A percentile compares a stretch with the other conserved stretches of the same genome.
These are phyloP conservation scores for Tholera decimalis DNA, from an alignment of 2,888 invertebrate species.

Conservation along the genomic window DNA sequence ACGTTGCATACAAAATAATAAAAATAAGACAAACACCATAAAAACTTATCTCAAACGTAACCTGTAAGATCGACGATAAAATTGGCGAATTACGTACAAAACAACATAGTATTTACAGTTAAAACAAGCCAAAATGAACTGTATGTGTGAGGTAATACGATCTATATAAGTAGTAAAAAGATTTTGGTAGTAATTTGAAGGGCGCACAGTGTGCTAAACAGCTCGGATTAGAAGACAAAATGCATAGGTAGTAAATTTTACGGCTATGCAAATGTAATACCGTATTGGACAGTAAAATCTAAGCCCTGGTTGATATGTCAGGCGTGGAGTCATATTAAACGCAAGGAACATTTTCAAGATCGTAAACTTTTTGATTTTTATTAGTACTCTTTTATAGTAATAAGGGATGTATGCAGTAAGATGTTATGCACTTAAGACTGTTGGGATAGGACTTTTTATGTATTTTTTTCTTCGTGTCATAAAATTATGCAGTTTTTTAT, in stretches of 20 bases:
- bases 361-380: conserved; percentile 67
- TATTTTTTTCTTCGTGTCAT: conserved; percentile 25
- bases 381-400: conserved; percentile 64
- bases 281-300: conserved; percentile 85
- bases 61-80: conserved; percentile 72
- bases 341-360: conserved; percentile 64
- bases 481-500: conserved; percentile 3
- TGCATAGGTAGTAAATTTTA: conserved; percentile 89
- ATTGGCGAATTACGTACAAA: conserved; percentile 67
- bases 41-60: conserved; percentile 70
- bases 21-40: conserved; percentile 65
- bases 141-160: not conserved
- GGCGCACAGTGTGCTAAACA: conserved; percentile 77
- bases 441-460: conserved; percentile 57
- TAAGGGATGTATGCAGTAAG: conserved; percentile 58
- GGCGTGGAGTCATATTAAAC: conserved; percentile 78
- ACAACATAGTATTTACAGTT: conserved; percentile 18
- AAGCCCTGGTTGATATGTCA: conserved; percentile 76
- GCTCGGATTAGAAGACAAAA: conserved; percentile 84
- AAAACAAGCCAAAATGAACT: conserved; percentile 19
- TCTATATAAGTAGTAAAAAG: not conserved
- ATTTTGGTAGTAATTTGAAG: conserved; percentile 54
- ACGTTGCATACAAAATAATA: conserved; percentile 59
- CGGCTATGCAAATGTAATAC: conserved; percentile 88
- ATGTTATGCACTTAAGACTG: conserved; percentile 53